Evolutionary conservation across 2,888 invertebrate genomes (phyloP).

Genomic region (Chrysina gloriosa): DNA sequence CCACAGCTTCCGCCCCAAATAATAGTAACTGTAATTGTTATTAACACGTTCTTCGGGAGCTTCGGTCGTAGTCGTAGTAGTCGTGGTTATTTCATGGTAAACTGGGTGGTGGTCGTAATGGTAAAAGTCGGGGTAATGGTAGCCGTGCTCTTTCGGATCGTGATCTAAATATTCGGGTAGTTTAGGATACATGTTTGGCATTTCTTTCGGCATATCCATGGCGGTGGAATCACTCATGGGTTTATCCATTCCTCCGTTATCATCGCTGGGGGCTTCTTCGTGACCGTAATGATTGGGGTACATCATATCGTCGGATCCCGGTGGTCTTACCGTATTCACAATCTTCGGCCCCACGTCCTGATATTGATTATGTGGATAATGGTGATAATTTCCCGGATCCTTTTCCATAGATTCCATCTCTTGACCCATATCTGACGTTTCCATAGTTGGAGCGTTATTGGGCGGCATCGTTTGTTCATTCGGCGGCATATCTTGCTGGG

Average conservation of each 20-base stretch:
- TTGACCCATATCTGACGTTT: not conserved
- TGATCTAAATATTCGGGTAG: slow-evolving; percentile 46
- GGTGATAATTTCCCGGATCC: slow-evolving; percentile 7
- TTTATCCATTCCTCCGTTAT: slow-evolving; percentile 38
- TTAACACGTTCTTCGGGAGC: slow-evolving; percentile 70
- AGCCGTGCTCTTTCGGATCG: slow-evolving; percentile 42
- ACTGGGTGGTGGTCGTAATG: slow-evolving; percentile 59
- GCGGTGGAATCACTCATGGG: slow-evolving; percentile 35
- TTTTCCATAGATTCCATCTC: slow-evolving; percentile 12
- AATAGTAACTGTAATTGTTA: slow-evolving; percentile 77
- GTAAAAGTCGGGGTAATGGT: slow-evolving; percentile 51
- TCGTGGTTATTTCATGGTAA: slow-evolving; percentile 62
- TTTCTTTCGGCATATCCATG: slow-evolving; percentile 23
- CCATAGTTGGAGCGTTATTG: not conserved
- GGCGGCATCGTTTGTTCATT: slow-evolving; percentile 30
- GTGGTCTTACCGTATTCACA: slow-evolving; percentile 43
- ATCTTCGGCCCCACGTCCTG: slow-evolving; percentile 44
- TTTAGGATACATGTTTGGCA: slow-evolving; percentile 38
- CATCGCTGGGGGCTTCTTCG: slow-evolving; percentile 27
- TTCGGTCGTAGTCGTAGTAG: slow-evolving; percentile 64
- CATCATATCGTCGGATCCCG: slow-evolving; percentile 43
- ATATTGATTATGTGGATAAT: slow-evolving; percentile 20
- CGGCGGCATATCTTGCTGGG: slow-evolving; percentile 39
- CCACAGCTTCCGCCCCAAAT: slow-evolving; percentile 79
- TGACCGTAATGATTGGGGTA: slow-evolving; percentile 42